A percentile compares a stretch with the other conserved stretches of the same genome.
These are phyloP conservation scores for mouse (Mus musculus) DNA, from an alignment of 2,113 vertebrate species.

Conservation along the genomic window GRCm39 chr2:69970001-69970500, in stretches of 20 bases:
- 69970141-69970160: neutral
- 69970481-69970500: no score
- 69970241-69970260: neutral
- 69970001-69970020: neutral
- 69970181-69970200: neutral
- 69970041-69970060: neutral
- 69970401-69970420: neutral
- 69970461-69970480: neutral
- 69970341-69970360: neutral
- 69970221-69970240: neutral
- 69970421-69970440: neutral
- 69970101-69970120: neutral
- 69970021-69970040: neutral
- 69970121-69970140: neutral
- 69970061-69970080: neutral
- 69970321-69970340: neutral
- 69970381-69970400: neutral
- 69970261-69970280: neutral
- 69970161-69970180: neutral
- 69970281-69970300: neutral
- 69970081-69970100: constrained; percentile 12
- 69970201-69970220: neutral
- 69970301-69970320: neutral
- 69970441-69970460: neutral
- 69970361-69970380: neutral